A percentile compares a stretch with the other conserved stretches of the same genome.
Conservation (phyloP, 2,797 vertebrate species). For the Tadarida brasiliensis region DNA sequence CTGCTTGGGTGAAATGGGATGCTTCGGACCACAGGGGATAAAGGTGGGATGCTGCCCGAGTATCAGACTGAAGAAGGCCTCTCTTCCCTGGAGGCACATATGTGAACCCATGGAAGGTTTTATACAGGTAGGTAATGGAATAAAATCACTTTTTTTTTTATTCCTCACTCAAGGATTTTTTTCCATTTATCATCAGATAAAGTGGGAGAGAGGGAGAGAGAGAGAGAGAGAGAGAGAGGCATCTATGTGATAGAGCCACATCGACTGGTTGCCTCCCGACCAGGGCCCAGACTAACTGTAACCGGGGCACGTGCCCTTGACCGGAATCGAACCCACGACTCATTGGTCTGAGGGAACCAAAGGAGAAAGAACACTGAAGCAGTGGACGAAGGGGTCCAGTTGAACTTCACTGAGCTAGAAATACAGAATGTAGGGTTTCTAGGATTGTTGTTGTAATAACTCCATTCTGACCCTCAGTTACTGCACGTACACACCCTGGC, state of each 20-base stretch:
- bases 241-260: too few species aligned
- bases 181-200: too few species aligned
- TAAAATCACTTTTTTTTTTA: neutral
- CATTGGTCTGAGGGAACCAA: neutral
- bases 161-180: too few species aligned
- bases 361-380: neutral
- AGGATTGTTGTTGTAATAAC: too few species aligned
- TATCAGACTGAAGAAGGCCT: neutral
- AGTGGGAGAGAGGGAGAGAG: too few species aligned
- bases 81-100: neutral
- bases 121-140: neutral
- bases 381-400: fast-evolving
- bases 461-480: too few species aligned
- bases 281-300: too few species aligned
- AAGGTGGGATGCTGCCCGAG: neutral
- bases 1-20: neutral
- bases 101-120: neutral
- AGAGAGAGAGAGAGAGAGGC: too few species aligned
- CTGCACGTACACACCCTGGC: too few species aligned
- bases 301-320: too few species aligned
- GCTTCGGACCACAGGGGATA: neutral
- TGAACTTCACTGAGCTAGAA: neutral
- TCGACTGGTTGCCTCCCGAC: too few species aligned
- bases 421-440: neutral
- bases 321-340: too few species aligned